Percentiles rank a stretch among this genome's conserved stretches.
Evolutionary conservation across 1,140 invertebrate genomes (phyloP).

Genomic region (Proctacanthus coquilletti): DNA sequence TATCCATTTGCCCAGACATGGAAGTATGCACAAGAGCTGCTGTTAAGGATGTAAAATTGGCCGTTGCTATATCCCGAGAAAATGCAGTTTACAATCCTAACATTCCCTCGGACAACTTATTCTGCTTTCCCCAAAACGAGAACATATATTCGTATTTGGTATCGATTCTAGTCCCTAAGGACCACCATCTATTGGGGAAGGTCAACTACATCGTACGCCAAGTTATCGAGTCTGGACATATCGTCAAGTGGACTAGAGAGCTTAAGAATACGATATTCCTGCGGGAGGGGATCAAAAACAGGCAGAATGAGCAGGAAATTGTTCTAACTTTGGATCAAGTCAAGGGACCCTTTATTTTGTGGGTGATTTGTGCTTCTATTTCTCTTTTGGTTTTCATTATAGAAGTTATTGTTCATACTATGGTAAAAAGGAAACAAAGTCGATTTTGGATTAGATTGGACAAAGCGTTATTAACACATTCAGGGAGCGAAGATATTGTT

Average conservation of each 20-base stretch:
- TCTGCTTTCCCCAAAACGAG: conserved; percentile 21
- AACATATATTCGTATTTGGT: conserved; percentile 23
- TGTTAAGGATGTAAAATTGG: conserved; percentile 14
- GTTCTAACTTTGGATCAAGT: too few species aligned
- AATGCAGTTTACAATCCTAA: conserved; percentile 22
- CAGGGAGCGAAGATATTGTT: too few species aligned
- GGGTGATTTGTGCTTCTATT: too few species aligned
- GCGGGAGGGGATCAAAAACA: too few species aligned
- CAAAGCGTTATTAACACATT: too few species aligned
- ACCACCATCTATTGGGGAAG: conserved; percentile 21
- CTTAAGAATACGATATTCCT: too few species aligned
- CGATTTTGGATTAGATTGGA: too few species aligned
- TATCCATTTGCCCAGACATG: conserved; percentile 23
- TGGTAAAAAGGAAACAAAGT: too few species aligned
- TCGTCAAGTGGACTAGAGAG: conserved; percentile 27
- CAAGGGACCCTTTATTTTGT: too few species aligned
- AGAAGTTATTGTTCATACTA: too few species aligned
- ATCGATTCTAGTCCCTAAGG: conserved; percentile 22
- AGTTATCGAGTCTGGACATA: conserved; percentile 24
- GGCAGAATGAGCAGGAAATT: too few species aligned
- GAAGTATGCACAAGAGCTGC: conserved; percentile 22
- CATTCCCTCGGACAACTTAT: conserved; percentile 16
- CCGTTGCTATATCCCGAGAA: conserved; percentile 21
- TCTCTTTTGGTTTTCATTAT: too few species aligned
- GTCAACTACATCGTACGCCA: conserved; percentile 24